These are phyloP conservation scores for Aphaenogaster rudis DNA, from an alignment of 1,140 invertebrate genomes.

Conservation along the genomic window DNA sequence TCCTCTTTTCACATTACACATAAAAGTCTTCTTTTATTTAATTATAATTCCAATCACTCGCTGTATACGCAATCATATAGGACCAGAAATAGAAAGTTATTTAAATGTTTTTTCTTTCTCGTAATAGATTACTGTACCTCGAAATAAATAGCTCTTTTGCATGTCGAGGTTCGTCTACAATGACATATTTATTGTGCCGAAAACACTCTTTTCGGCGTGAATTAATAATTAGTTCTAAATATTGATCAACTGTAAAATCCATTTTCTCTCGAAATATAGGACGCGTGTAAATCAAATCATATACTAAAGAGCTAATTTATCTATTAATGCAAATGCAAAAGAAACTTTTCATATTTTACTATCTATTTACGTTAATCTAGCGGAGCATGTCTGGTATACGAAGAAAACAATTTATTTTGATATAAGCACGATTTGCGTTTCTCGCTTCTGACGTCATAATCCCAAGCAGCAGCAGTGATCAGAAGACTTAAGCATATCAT, in stretches of 20 bases:
- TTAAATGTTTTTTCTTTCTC: not conserved
- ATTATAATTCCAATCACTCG: not conserved
- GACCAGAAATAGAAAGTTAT: not conserved
- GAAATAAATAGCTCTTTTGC: not conserved
- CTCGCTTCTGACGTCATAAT: conserved; percentile 1
- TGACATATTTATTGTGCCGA: not conserved
- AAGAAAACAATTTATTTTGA: not conserved
- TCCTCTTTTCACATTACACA: not conserved
- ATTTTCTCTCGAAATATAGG: not conserved
- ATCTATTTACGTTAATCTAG: not conserved
- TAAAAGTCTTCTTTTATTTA: not conserved
- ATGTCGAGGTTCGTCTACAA: not conserved
- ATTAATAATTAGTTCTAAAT: not conserved
- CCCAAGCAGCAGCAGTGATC: not conserved
- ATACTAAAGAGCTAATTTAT: not conserved
- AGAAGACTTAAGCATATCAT: not conserved
- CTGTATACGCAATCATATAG: not conserved
- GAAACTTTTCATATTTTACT: not conserved
- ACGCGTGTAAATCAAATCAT: not conserved
- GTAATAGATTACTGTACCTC: not conserved
- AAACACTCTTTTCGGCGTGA: not conserved
- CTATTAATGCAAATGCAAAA: conserved; percentile 26
- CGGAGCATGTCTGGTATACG: not conserved
- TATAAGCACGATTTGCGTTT: not conserved
- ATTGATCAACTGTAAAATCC: not conserved